phyloP scores from a whole-genome alignment of 2,113 vertebrate genomes.

The Cyprinus carpio region DNA sequence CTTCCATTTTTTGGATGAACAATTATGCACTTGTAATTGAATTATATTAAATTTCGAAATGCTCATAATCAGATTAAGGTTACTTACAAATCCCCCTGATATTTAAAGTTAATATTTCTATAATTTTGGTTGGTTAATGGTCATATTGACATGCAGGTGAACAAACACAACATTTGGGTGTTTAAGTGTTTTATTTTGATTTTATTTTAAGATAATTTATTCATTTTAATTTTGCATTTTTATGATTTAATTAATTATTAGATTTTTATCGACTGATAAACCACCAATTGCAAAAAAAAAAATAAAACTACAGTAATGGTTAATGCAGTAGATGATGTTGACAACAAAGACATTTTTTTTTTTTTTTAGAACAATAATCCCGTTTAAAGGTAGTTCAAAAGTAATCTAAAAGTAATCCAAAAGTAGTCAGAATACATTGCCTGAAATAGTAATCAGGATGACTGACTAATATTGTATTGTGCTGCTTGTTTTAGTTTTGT shows the following conservation, averaged over 20 bases:
- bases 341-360: no score
- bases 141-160: neutral
- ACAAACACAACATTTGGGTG: no score
- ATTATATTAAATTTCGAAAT: no score
- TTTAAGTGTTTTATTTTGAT: neutral
- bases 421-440: neutral
- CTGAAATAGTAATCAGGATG: neutral
- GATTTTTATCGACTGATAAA: no score
- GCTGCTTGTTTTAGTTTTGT: neutral
- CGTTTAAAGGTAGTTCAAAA: neutral
- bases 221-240: neutral
- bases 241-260: neutral
- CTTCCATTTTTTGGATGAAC: neutral
- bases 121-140: no score
- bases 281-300: no score
- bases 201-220: neutral
- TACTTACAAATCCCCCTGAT: neutral
- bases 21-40: neutral
- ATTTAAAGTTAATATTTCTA: neutral
- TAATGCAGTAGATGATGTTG: no score
- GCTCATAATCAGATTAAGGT: neutral
- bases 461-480: neutral
- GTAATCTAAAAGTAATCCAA: no score
- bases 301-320: no score
- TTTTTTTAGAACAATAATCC: neutral